Conservation (phyloP, 2,888 invertebrate genomes). For the Meliscaeva auricollis region DNA sequence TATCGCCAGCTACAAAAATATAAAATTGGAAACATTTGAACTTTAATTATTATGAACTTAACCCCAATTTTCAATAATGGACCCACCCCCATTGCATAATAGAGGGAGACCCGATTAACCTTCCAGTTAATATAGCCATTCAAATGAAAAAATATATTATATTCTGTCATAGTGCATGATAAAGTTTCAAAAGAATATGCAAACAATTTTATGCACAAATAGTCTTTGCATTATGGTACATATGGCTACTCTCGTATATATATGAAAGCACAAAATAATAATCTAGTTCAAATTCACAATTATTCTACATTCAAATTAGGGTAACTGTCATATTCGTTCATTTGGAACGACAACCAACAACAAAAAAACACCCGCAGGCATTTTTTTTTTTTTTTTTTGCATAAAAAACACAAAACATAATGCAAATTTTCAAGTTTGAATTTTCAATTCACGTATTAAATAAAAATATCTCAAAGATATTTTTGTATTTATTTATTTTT, state of each 20-base stretch:
- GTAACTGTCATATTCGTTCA: slow-evolving; percentile 52
- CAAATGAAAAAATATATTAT: too few relatives aligned
- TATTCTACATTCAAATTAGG: slow-evolving; percentile 49
- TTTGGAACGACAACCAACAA: slow-evolving; percentile 33
- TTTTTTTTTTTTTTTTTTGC: slow-evolving; percentile 5
- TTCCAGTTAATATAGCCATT: too few relatives aligned
- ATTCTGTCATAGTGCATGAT: neutral
- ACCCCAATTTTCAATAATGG: too few relatives aligned
- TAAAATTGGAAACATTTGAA: too few relatives aligned
- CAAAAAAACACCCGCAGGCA: slow-evolving; percentile 28
- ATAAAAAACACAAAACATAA: slow-evolving; percentile 23
- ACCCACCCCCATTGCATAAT: too few relatives aligned
- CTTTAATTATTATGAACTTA: too few relatives aligned
- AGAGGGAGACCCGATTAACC: too few relatives aligned
- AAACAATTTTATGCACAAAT: neutral
- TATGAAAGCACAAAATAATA: neutral
- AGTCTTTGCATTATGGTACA: neutral
- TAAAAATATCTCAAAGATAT: slow-evolving; percentile 45
- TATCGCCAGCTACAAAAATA: too few relatives aligned
- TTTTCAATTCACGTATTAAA: slow-evolving; percentile 46
- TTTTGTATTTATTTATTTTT: slow-evolving; percentile 5
- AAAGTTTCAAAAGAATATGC: neutral
- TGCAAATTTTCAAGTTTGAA: slow-evolving; percentile 47
- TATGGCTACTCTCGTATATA: too few relatives aligned
- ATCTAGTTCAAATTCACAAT: slow-evolving; percentile 35